Evolutionary conservation across 2,113 vertebrate genomes (phyloP), one percentile per base, ranked within the genome.

Genomic region (Rhinogobius similis): DNA sequence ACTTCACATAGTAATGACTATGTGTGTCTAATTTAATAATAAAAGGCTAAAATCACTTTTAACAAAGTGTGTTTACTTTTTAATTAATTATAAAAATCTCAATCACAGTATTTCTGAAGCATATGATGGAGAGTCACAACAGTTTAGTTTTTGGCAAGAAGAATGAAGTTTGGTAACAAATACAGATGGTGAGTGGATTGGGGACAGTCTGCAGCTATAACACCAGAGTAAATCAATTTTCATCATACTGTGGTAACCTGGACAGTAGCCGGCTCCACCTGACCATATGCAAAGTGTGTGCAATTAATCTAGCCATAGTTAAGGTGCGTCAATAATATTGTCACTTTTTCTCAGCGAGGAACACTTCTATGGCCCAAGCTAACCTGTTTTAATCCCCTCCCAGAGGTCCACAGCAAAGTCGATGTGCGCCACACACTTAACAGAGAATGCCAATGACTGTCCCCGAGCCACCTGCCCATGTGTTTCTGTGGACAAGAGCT

Each of bases 371-470:
- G 67, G 69, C 77, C 82, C 79, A 2, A 63, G 67, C 77, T 76
- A 67, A 88, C 77, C 77, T 14, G 6, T 78, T 73, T 72, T 82
- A 80, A 84, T 87, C 68, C 82, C n/a, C 10, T 80, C 85, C 77
- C 77, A n/a, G 50, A 1, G 62, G 81, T 71, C 43, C 38, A 72
- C 56, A 55, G 65, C 72, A 41, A 76, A 82, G 76, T 50, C 77
- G 78, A 87, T 83, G 71, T 74, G 68, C 78, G 85, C 65, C 38
- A 5, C 63, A 65, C 55, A 70, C 56, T 82, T 84, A 55, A 79
- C 61, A 76, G 82, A 77, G 72, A 87, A 82, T 83, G 76, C 76
- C 87, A 82, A 48, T 70, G 77, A 80, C 71, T 73, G 73, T 78
- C 75, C 78, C 73, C 76, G 55, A 74, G 78, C 81, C 85, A 86